phyloP scores from a whole-genome alignment of 2,113 vertebrate genomes.

The Guaruba guarouba region DNA sequence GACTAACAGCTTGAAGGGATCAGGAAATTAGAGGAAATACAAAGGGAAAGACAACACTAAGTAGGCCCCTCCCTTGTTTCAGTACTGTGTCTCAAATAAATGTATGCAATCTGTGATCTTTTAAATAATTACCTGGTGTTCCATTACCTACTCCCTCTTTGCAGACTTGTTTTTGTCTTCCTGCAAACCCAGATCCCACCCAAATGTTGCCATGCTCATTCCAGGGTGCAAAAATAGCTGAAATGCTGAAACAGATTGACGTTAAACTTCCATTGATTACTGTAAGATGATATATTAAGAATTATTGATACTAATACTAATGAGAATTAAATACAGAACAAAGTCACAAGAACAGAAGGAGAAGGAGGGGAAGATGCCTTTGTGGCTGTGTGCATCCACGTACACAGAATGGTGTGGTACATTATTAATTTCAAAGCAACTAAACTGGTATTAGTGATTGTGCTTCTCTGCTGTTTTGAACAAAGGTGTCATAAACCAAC shows the following conservation, averaged over 20 bases:
- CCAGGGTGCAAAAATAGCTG: neutral
- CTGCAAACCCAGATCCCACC: neutral
- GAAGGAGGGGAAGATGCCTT: neutral
- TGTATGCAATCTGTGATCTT: conserved; percentile 42
- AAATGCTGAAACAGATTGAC: conserved; percentile 23
- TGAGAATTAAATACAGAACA: neutral
- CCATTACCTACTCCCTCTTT: conserved; percentile 31
- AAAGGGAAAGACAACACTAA: conserved; percentile 30
- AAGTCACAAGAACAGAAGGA: neutral
- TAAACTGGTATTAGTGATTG: neutral
- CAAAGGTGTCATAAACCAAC: neutral
- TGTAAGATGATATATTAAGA: conserved; percentile 35
- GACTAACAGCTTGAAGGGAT: conserved; percentile 20
- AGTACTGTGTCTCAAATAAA: neutral
- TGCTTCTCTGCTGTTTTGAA: neutral
- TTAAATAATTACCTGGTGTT: conserved; percentile 37
- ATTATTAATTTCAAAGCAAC: conserved; percentile 9
- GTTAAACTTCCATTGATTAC: conserved; percentile 63
- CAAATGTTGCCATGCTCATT: conserved; percentile 39
- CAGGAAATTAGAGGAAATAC: conserved; percentile 12
- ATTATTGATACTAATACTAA: conserved; percentile 18
- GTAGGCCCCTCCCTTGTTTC: neutral
- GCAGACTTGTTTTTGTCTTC: conserved; percentile 4
- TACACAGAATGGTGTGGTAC: neutral
- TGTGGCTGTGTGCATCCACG: neutral